Base-by-base conservation (phyloP, 2,888 invertebrate species). In the Dasypogon diadema region DNA sequence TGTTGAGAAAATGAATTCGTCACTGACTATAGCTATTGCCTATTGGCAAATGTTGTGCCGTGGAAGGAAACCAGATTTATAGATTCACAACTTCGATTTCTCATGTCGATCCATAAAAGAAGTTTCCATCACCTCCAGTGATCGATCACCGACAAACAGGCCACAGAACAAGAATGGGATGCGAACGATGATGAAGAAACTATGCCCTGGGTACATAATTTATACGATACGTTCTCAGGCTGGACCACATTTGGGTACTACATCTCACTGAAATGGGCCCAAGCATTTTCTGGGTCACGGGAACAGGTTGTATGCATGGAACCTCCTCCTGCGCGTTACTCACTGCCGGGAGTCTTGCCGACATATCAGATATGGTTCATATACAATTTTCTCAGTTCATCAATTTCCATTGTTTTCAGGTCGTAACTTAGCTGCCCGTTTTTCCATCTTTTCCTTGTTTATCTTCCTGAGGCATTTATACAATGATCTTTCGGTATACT, bases 241-340 rank as follows among this genome's bases (percentile, higher is more conserved):
- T 21, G 60, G 21, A 60, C 37, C 37, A 37, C 60, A 42, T 21
- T 60, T 21, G 37, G n/a, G 14, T 42, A n/a, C 37, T n/a, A 26
- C 18, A 18, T 3, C 37, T 37, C 34, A 37, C 6, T 10, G 8
- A 8, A 21, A 42, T 16, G 12, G 37, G 2, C 21, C 34, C 37
- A 60, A 18, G 37, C 8, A 60, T 60, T 60, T 60, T 37, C 60
- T 60, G 60, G 60, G 60, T 60, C 60, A 60, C 60, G 60, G 60
- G 42, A 60, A 60, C 60, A 60, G 60, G 60, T 60, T 60, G 60
- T 22, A 37, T 37, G 34, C 18, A 21, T n/a, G 5, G n/a, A 14
- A 10, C 12, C 37, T 18, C 21, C 60, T 37, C 60, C 60, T 60
- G 60, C 10, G 26, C 30, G 26, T 30, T 58, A 26, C 26, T 22